These are phyloP conservation scores for Linnaemya tessellans DNA, from an alignment of 2,888 invertebrate genomes.

Conservation along the genomic window DNA sequence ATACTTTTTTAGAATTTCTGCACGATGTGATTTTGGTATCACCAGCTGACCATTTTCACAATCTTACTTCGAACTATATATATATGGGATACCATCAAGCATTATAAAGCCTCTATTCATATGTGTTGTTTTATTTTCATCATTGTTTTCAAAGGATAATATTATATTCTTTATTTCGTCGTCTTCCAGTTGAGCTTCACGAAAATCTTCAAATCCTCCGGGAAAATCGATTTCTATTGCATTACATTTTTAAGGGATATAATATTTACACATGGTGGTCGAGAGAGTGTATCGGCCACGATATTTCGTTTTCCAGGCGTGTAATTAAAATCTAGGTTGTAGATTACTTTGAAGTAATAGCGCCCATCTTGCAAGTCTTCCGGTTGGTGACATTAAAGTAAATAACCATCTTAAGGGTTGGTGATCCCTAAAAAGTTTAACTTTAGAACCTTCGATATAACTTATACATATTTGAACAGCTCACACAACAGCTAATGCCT, in stretches of 20 bases:
- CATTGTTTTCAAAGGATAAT: no score
- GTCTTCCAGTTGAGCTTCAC: no score
- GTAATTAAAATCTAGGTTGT: slow-evolving; percentile 79
- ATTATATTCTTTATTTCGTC: no score
- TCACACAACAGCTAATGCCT: slow-evolving; percentile 78
- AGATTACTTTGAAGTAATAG: slow-evolving; percentile 80
- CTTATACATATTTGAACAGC: no score
- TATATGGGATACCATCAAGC: slow-evolving; percentile 47
- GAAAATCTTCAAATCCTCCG: no score
- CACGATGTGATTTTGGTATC: slow-evolving; percentile 28
- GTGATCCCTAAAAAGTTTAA: no score
- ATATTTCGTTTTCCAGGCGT: slow-evolving; percentile 79
- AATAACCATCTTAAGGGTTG: slow-evolving; percentile 82
- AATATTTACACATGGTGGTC: slow-evolving; percentile 41
- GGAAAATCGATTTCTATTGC: slow-evolving; percentile 65
- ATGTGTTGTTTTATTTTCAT: slow-evolving; percentile 5
- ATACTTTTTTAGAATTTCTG: slow-evolving; percentile 34
- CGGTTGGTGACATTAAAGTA: slow-evolving; percentile 79
- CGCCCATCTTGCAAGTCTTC: slow-evolving; percentile 83
- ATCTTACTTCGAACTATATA: slow-evolving; percentile 53
- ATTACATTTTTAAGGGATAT: slow-evolving; percentile 4
- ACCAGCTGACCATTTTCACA: no score
- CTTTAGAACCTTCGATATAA: no score
- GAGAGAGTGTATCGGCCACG: slow-evolving; percentile 50
- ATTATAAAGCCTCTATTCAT: slow-evolving; percentile 52